A percentile compares a stretch with the other conserved stretches of the same genome.
Evolutionary conservation across 2,797 vertebrate species (phyloP).

Genomic region (Aldrovandia affinis): DNA sequence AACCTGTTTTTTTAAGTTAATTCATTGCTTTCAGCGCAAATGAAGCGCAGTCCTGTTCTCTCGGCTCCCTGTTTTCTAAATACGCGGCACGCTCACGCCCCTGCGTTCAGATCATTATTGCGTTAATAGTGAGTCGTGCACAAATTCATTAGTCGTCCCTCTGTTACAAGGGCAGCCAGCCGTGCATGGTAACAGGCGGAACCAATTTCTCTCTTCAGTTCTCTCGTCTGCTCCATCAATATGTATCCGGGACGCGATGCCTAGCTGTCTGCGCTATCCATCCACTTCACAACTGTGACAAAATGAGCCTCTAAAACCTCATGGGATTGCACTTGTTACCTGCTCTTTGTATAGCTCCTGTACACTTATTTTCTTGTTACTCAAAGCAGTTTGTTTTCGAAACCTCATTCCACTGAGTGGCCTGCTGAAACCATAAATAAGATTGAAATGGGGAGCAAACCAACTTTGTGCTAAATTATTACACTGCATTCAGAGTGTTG

Average conservation of each 20-base stretch:
- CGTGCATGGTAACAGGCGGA: conserved; percentile 28
- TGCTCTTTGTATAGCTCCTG: background rate
- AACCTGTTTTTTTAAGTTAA: conserved; percentile 20
- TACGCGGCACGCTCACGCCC: background rate
- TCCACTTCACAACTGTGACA: conserved; percentile 11
- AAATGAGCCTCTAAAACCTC: background rate
- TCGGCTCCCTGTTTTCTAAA: background rate
- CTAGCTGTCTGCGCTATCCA: conserved; percentile 12
- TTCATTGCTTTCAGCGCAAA: conserved; percentile 27
- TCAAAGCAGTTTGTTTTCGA: background rate
- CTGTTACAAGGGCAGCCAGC: conserved; percentile 34
- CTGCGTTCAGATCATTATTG: conserved; percentile 23
- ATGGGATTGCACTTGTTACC: background rate
- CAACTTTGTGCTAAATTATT: too few species aligned
- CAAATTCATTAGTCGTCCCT: conserved; percentile 34
- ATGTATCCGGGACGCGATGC: conserved; percentile 9
- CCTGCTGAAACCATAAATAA: too few species aligned
- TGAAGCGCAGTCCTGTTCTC: background rate
- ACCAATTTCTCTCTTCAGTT: conserved; percentile 26
- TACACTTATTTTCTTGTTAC: background rate
- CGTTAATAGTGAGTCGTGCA: conserved; percentile 25
- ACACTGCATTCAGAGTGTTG: too few species aligned
- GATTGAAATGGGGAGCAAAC: too few species aligned
- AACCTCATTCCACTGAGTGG: background rate
- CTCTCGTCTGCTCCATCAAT: conserved; percentile 9